phyloP scores from a whole-genome alignment of 2,113 vertebrate genomes.

The Erythrolamprus reginae region DNA sequence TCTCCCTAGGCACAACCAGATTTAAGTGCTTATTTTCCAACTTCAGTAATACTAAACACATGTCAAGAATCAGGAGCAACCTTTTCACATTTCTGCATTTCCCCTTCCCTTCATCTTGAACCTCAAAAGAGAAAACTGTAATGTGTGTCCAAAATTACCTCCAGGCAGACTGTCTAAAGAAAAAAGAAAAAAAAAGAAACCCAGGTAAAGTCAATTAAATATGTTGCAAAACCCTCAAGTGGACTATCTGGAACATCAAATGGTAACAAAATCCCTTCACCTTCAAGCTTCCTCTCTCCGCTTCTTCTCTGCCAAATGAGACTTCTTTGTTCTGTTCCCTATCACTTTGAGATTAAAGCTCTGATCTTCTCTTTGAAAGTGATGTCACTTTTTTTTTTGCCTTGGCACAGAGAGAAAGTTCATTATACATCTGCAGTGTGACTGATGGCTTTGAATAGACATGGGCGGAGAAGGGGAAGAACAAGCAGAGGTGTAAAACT shows the following conservation, averaged over 20 bases:
- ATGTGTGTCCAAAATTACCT: slow-evolving; percentile 29
- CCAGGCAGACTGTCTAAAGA: slow-evolving; percentile 12
- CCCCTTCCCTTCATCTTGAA: neutral
- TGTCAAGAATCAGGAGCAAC: neutral
- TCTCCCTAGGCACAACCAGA: neutral
- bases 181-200: too few species aligned
- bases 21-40: neutral
- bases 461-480: slow-evolving; percentile 16
- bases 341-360: slow-evolving; percentile 44
- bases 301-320: slow-evolving; percentile 29
- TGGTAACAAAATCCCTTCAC: neutral
- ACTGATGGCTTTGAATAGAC: slow-evolving; percentile 54
- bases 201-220: slow-evolving; percentile 1
- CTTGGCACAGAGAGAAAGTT: slow-evolving; percentile 45
- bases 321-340: slow-evolving; percentile 46
- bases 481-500: slow-evolving; percentile 39
- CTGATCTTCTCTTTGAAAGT: slow-evolving; percentile 48
- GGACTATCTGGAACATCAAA: neutral
- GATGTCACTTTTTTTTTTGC: slow-evolving; percentile 38
- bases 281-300: neutral
- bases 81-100: slow-evolving; percentile 7
- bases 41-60: neutral
- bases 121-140: neutral
- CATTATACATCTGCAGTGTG: slow-evolving; percentile 34
- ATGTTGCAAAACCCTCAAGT: slow-evolving; percentile 37